Base-by-base conservation (phyloP, 2,797 vertebrate species). In the Petrocephalus sullivani region DNA sequence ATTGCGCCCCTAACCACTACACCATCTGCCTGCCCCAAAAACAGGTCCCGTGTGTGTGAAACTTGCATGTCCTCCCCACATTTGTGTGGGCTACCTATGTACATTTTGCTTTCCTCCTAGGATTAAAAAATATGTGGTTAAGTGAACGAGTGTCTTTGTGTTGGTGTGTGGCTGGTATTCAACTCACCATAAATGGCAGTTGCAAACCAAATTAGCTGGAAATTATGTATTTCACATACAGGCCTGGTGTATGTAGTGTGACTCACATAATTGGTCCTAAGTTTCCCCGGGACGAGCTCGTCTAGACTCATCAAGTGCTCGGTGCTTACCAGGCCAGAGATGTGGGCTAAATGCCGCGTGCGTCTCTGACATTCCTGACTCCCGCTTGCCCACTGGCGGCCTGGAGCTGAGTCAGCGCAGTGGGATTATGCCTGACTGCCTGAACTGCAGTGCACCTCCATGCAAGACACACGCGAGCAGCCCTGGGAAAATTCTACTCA, bases 351-450 rank as follows among this genome's bases (percentile, higher is more conserved):
- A 78, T 46, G 71, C 71, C 16, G 37, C 16, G 71, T 46, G 64
- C 23, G 33, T 37, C 64, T 71, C 67, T 37, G 67, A 37, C 28
- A 10, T 71, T 71, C 67, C 64, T 6, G 64, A 78, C 33, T 78
- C 33, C 37, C 5, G 37, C 71, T 46, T 78, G 37, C 37, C 71
- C 28, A 37, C 71, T 71, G 12, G 28, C 4, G 28, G 10, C 12
- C 67, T 7, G 67, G 67, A 71, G 67, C 67, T 81, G 75, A 81
- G 75, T 81, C 75, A 81, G 75, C 75, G 37, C 75, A 49, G 37
- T 46, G 75, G 75, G 75, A 81, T 81, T 41, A 81, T 81, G 75
- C 75, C 75, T 81, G 75, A 81, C n/a, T 81, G 75, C 75, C 75
- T 81, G 75, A 81, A 49, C 75, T 49, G 75, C 75, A 49, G 16